These are phyloP conservation scores for Bicyclus anynana DNA, from an alignment of 1,140 invertebrate genomes.

Conservation along the genomic window DNA sequence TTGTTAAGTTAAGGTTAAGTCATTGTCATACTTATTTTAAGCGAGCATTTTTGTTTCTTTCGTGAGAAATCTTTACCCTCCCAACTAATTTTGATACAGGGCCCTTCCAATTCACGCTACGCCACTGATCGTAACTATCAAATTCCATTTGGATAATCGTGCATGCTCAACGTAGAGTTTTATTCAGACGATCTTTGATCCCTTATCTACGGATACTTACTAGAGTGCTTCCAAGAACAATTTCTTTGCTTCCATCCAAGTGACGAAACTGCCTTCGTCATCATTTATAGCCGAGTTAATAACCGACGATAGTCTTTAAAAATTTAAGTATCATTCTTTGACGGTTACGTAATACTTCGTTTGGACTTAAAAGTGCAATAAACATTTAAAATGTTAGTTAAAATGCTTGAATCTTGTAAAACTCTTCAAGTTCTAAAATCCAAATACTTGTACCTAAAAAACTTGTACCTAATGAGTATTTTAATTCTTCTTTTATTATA, in stretches of 20 bases:
- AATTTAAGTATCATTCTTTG: constrained; percentile 5
- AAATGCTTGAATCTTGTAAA: no score
- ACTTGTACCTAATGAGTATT: no score
- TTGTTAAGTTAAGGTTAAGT: no score
- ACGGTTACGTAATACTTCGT: background rate
- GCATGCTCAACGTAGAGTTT: background rate
- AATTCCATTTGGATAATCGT: constrained; percentile 7
- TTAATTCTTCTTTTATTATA: no score
- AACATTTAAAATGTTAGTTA: no score
- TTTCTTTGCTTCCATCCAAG: constrained; percentile 41
- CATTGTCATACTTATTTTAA: no score
- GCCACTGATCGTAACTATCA: background rate
- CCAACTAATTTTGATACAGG: no score
- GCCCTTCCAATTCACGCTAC: no score
- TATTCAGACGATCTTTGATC: constrained; percentile 45
- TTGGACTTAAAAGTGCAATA: background rate
- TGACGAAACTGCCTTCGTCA: constrained; percentile 34
- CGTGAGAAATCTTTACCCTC: no score
- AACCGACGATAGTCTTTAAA: constrained; percentile 37
- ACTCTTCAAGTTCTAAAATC: no score
- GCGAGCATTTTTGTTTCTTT: no score
- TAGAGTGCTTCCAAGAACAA: constrained; percentile 51
- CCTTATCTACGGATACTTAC: constrained; percentile 38
- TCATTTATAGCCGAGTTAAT: constrained; percentile 50
- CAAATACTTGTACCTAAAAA: no score